Conservation (phyloP, 2,888 invertebrate species). For the Euclidia mi region DNA sequence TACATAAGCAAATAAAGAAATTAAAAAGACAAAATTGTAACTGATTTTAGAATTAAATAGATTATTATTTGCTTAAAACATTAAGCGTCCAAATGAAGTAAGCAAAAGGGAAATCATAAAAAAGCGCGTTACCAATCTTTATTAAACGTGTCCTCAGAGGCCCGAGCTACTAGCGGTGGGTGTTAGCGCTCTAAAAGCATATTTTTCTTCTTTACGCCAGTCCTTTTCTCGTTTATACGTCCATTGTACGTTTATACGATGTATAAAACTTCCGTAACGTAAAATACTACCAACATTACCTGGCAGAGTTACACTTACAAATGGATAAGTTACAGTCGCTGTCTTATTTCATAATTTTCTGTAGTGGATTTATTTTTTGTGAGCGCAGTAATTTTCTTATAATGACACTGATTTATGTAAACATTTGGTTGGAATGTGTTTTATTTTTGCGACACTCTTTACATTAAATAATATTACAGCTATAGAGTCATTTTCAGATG, state of each 20-base stretch:
- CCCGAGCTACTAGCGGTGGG: conserved; percentile 25
- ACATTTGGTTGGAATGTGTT: too few species aligned
- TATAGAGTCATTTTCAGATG: too few species aligned
- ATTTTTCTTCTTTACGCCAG: conserved; percentile 63
- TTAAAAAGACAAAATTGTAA: conserved; percentile 13
- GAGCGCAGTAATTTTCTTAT: not conserved
- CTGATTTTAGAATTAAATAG: conserved; percentile 14
- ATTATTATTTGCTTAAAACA: conserved; percentile 15
- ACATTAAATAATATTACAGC: too few species aligned
- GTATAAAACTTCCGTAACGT: conserved; percentile 65
- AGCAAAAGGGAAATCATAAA: conserved; percentile 61
- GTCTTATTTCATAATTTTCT: conserved; percentile 41
- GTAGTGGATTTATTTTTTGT: conserved; percentile 33
- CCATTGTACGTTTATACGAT: conserved; percentile 62
- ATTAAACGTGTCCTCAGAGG: conserved; percentile 60
- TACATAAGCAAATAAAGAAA: conserved; percentile 11
- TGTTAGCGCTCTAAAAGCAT: conserved; percentile 62
- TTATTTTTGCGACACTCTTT: too few species aligned
- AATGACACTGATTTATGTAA: not conserved
- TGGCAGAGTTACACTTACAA: conserved; percentile 47
- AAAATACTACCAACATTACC: conserved; percentile 63
- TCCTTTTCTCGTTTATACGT: conserved; percentile 52
- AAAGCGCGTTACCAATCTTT: conserved; percentile 68
- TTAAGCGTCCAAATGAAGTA: conserved; percentile 34
- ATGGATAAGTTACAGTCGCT: conserved; percentile 46